These are phyloP conservation scores for Goniozus legneri DNA, from an alignment of 1,140 invertebrate species.

Conservation along the genomic window DNA sequence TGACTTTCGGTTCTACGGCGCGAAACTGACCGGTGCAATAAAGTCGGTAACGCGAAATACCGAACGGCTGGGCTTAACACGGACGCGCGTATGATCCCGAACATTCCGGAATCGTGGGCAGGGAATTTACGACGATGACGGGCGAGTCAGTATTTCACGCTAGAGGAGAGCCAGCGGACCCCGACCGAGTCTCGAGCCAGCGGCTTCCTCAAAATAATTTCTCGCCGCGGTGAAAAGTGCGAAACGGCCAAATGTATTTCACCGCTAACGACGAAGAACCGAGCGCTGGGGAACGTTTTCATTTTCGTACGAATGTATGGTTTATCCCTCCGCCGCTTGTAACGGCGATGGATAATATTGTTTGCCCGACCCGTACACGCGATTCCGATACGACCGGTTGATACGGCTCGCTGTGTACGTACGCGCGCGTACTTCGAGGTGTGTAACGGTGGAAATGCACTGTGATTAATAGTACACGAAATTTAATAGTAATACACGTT, in stretches of 20 bases:
- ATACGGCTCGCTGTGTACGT: too few relatives aligned
- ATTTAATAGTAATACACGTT: slow-evolving; percentile 6
- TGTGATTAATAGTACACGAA: background rate
- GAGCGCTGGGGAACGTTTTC: slow-evolving; percentile 15
- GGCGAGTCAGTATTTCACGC: too few relatives aligned
- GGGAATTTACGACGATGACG: too few relatives aligned
- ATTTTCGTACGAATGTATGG: slow-evolving; percentile 3
- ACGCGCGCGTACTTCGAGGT: slow-evolving; percentile 10
- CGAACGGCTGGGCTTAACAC: too few relatives aligned
- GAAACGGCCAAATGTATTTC: slow-evolving; percentile 10
- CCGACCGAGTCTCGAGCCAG: too few relatives aligned
- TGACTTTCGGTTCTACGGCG: slow-evolving; percentile 27
- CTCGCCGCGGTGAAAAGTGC: too few relatives aligned
- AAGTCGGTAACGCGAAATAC: too few relatives aligned
- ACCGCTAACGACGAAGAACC: slow-evolving; percentile 5
- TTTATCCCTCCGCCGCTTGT: background rate
- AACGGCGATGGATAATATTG: background rate
- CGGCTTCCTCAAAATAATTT: too few relatives aligned
- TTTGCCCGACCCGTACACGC: too few relatives aligned
- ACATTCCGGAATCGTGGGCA: too few relatives aligned
- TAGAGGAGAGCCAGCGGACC: too few relatives aligned
- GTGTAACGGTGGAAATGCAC: slow-evolving; percentile 7
- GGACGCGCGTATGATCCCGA: too few relatives aligned
- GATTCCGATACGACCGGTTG: slow-evolving; percentile 5
- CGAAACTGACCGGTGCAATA: slow-evolving; percentile 27